These are phyloP conservation scores for Arctopsyche grandis DNA, from an alignment of 1,140 invertebrate genomes.

Conservation along the genomic window DNA sequence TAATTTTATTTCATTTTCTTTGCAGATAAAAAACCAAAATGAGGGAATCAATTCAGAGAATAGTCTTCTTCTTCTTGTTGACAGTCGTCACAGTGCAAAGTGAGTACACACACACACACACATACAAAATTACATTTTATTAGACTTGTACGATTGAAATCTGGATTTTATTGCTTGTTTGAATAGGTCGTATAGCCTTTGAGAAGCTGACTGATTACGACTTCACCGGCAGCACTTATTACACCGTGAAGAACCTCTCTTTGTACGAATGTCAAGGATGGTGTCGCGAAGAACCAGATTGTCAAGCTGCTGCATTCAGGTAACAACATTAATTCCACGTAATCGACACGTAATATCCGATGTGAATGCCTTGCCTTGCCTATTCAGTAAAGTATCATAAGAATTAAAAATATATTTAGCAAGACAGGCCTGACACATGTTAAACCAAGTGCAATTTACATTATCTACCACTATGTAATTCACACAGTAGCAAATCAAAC, in stretches of 20 bases:
- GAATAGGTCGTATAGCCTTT: conserved; percentile 82
- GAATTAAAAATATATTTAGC: background rate
- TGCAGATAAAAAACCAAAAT: conserved; percentile 48
- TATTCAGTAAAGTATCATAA: background rate
- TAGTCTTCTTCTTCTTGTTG: conserved; percentile 41
- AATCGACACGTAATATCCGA: background rate
- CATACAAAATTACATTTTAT: background rate
- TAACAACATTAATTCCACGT: conserved; percentile 56
- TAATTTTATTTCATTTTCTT: conserved; percentile 42
- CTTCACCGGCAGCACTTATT: conserved; percentile 90
- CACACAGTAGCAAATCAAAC: no score
- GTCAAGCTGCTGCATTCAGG: conserved; percentile 88
- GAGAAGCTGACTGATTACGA: conserved; percentile 94
- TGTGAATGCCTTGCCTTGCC: background rate
- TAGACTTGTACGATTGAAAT: background rate
- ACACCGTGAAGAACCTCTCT: conserved; percentile 90
- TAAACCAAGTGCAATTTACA: no score
- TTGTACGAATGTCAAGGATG: conserved; percentile 94
- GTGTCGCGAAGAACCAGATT: conserved; percentile 91
- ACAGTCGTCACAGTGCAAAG: conserved; percentile 34
- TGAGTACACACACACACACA: background rate
- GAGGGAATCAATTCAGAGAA: conserved; percentile 50
- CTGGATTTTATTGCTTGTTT: background rate
- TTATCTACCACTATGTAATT: no score
- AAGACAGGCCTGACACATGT: no score